Evolutionary conservation across 1,140 invertebrate species (phyloP).

Genomic region (Antheraea pernyi): DNA sequence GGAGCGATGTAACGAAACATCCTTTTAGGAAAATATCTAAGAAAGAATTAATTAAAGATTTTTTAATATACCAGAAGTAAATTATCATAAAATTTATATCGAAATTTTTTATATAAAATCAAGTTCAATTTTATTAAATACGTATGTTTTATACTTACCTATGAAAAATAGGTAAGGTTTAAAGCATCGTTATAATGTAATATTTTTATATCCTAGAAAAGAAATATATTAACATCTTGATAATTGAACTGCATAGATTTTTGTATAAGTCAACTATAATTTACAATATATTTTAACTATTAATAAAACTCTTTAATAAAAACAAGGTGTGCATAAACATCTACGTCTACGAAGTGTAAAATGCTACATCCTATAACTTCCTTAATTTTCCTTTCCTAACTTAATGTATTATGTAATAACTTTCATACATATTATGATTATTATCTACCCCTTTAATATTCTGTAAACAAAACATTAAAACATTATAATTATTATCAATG

Average conservation of each 20-base stretch:
- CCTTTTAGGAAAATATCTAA: too few relatives aligned
- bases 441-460: slow-evolving; percentile 1
- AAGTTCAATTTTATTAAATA: too few relatives aligned
- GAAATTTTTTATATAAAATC: too few relatives aligned
- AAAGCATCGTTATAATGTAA: slow-evolving; percentile 12
- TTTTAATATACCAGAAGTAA: too few relatives aligned
- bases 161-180: not conserved
- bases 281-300: slow-evolving; percentile 49
- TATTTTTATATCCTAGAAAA: slow-evolving; percentile 26
- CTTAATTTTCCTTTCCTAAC: slow-evolving; percentile 4
- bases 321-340: slow-evolving; percentile 69
- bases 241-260: slow-evolving; percentile 45
- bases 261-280: slow-evolving; percentile 44
- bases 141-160: not conserved
- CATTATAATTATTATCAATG: too few relatives aligned
- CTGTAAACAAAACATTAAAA: not conserved
- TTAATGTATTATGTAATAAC: slow-evolving; percentile 1
- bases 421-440: not conserved
- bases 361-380: slow-evolving; percentile 29
- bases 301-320: slow-evolving; percentile 55
- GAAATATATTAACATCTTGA: slow-evolving; percentile 6
- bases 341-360: slow-evolving; percentile 70
- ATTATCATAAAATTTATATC: too few relatives aligned
- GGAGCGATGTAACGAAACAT: too few relatives aligned
- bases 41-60: too few relatives aligned